A percentile compares a stretch with the other conserved stretches of the same genome.
phyloP scores from a whole-genome alignment of 2,888 invertebrate species.

The Geophilus truncorum region DNA sequence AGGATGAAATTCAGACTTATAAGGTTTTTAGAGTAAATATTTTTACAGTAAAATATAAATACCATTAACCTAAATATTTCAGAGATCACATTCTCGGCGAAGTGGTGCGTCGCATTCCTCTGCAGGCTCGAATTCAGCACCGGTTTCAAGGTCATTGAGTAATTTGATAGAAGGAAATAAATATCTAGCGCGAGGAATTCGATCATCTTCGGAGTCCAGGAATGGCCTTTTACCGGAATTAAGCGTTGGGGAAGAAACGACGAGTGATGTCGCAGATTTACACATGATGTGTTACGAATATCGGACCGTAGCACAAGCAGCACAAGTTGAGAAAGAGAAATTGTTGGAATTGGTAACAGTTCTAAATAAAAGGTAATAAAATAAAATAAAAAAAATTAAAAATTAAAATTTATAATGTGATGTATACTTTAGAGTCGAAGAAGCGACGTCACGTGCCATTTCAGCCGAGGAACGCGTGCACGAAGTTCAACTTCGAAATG shows the following conservation, averaged over 20 bases:
- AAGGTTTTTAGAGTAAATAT: too few relatives aligned
- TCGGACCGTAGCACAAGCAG: conserved; percentile 19
- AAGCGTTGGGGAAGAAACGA: not conserved
- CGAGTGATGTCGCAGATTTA: not conserved
- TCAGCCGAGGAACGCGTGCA: not conserved
- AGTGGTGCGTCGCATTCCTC: not conserved
- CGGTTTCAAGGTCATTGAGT: not conserved
- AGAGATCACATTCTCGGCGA: not conserved
- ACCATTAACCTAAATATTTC: too few relatives aligned
- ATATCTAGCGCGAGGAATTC: not conserved
- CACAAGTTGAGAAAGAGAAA: conserved; percentile 31
- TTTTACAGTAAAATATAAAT: too few relatives aligned
- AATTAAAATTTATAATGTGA: too few relatives aligned
- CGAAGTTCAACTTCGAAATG: not conserved
- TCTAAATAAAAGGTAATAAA: conserved; percentile 16
- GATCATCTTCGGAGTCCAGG: not conserved
- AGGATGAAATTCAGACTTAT: not conserved
- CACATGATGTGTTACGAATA: conserved; percentile 28
- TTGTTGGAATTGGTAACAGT: conserved; percentile 15
- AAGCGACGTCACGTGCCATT: not conserved
- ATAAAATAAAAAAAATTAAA: not conserved
- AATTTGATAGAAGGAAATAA: not conserved
- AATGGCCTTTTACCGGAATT: not conserved
- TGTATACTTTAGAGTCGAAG: not conserved
- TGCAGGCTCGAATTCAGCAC: not conserved